Evolutionary conservation across 2,888 invertebrate genomes (phyloP).

Genomic region (Tinea semifulvella): DNA sequence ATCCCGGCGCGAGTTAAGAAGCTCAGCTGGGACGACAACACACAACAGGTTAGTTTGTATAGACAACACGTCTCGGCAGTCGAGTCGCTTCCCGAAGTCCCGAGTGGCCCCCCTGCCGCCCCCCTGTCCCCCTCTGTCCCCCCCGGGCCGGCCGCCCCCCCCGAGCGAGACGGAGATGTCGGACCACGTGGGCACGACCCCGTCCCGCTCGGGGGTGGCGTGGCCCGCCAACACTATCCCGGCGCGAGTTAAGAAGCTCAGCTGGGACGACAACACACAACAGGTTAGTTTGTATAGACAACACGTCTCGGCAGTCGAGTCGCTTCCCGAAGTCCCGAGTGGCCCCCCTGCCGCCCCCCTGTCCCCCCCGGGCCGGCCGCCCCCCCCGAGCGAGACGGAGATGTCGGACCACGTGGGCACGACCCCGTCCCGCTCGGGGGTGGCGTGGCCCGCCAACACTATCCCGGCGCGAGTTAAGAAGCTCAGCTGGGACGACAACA

Average conservation of each 20-base stretch:
- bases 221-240: slow-evolving; percentile 77
- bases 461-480: slow-evolving; percentile 79
- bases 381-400: too few relatives aligned
- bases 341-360: not conserved
- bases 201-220: slow-evolving; percentile 54
- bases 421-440: slow-evolving; percentile 54
- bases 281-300: too few relatives aligned
- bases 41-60: too few relatives aligned
- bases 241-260: slow-evolving; percentile 78
- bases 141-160: slow-evolving; percentile 16
- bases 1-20: slow-evolving; percentile 79
- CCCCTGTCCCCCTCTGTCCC: slow-evolving; percentile 14
- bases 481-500: slow-evolving; percentile 82
- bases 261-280: slow-evolving; percentile 84
- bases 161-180: slow-evolving; percentile 25
- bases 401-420: slow-evolving; percentile 49
- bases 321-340: too few relatives aligned
- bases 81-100: too few relatives aligned
- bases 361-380: too few relatives aligned
- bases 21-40: slow-evolving; percentile 80
- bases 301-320: too few relatives aligned
- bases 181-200: slow-evolving; percentile 47
- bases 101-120: slow-evolving; percentile 18
- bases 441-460: slow-evolving; percentile 73
- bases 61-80: too few relatives aligned